Evolutionary conservation across 2,113 vertebrate species (phyloP).

Genomic region (Helogale parvula): DNA sequence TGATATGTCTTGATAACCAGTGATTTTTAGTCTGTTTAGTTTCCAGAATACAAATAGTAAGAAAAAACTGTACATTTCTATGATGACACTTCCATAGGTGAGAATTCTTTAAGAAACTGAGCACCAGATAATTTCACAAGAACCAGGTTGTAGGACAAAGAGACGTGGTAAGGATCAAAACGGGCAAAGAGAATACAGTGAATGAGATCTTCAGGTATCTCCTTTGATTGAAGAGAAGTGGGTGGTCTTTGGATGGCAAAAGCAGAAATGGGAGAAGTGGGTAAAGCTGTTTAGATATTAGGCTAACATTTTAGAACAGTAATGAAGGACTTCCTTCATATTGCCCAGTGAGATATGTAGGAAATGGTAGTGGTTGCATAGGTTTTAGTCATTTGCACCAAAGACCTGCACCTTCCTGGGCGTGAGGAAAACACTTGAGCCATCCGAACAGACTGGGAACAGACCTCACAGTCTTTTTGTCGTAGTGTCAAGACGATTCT

Average conservation of each 20-base stretch:
- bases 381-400: neutral
- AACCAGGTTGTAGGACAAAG: slow-evolving; percentile 3
- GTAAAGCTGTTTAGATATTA: neutral
- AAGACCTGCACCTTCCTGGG: neutral
- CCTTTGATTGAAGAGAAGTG: neutral
- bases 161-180: neutral
- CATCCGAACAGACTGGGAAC: neutral
- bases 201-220: neutral
- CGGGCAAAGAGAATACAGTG: neutral
- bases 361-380: neutral
- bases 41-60: slow-evolving; percentile 15
- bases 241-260: neutral
- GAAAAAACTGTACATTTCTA: neutral
- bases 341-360: neutral
- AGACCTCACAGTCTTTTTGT: neutral
- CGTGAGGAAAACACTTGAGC: neutral
- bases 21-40: neutral
- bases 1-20: neutral
- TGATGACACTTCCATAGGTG: neutral
- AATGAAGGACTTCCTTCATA: neutral
- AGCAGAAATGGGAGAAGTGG: neutral
- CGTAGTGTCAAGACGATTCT: neutral
- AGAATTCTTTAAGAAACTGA: slow-evolving; percentile 5
- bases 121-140: neutral
- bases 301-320: neutral